These are phyloP conservation scores for Panthera leo DNA, from an alignment of 2,113 vertebrate species.

Conservation along the genomic window DNA sequence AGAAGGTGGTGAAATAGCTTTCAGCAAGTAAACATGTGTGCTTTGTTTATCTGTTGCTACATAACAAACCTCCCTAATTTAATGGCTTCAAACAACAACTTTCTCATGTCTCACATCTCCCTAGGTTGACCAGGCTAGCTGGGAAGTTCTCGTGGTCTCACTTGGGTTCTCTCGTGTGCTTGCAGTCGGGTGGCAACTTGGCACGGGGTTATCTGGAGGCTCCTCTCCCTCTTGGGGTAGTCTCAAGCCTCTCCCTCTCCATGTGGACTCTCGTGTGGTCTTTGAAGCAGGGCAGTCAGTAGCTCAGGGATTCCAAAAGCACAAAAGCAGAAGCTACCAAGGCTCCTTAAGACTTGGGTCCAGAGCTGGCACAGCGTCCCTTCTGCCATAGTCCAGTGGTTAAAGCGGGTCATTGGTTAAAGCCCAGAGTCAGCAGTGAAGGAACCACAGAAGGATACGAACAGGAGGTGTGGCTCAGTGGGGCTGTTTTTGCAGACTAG, in stretches of 20 bases:
- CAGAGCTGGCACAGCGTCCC: background rate
- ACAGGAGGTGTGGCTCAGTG: background rate
- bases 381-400: background rate
- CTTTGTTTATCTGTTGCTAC: background rate
- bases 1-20: background rate
- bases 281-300: background rate
- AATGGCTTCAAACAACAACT: background rate
- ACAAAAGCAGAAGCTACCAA: background rate
- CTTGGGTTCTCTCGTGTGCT: rapidly evolving
- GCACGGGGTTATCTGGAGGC: background rate
- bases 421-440: background rate
- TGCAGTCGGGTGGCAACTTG: background rate
- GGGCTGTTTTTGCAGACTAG: background rate
- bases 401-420: background rate
- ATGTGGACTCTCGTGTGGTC: background rate
- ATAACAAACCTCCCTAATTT: background rate
- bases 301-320: background rate
- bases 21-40: background rate
- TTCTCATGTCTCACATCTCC: background rate
- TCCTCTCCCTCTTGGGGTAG: background rate
- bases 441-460: background rate
- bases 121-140: background rate
- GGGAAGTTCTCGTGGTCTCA: background rate
- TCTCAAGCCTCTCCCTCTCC: background rate
- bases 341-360: background rate